phyloP scores from a whole-genome alignment of 1,140 invertebrate genomes.

The Apolygus lucorum region DNA sequence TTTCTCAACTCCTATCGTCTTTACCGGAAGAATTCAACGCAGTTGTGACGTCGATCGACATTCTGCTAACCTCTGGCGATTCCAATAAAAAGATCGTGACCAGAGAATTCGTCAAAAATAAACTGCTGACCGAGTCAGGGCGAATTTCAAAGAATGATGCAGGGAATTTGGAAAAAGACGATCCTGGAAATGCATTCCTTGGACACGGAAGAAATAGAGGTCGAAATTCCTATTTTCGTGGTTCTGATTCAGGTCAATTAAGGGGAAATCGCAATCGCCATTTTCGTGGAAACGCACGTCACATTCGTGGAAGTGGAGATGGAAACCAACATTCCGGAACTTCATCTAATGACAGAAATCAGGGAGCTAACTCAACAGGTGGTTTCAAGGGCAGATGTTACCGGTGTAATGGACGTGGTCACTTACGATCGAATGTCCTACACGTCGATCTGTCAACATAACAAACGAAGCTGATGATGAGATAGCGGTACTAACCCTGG shows the following conservation, averaged over 20 bases:
- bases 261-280: background rate
- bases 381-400: background rate
- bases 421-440: background rate
- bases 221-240: background rate
- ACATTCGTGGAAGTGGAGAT: too few species aligned
- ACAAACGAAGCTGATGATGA: too few species aligned
- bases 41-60: background rate
- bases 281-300: conserved; percentile 1
- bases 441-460: too few species aligned
- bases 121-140: background rate
- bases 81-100: too few species aligned
- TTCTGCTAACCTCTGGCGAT: too few species aligned
- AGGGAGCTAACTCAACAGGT: background rate
- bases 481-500: background rate
- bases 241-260: background rate
- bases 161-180: background rate
- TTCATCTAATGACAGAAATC: background rate
- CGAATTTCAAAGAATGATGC: background rate
- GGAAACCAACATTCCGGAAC: too few species aligned
- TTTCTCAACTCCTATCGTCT: background rate
- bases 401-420: background rate
- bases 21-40: background rate
- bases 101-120: too few species aligned
- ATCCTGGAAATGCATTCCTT: background rate
- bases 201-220: background rate